Conservation (phyloP, 1,140 invertebrate species). For the Bombus turneri region DNA sequence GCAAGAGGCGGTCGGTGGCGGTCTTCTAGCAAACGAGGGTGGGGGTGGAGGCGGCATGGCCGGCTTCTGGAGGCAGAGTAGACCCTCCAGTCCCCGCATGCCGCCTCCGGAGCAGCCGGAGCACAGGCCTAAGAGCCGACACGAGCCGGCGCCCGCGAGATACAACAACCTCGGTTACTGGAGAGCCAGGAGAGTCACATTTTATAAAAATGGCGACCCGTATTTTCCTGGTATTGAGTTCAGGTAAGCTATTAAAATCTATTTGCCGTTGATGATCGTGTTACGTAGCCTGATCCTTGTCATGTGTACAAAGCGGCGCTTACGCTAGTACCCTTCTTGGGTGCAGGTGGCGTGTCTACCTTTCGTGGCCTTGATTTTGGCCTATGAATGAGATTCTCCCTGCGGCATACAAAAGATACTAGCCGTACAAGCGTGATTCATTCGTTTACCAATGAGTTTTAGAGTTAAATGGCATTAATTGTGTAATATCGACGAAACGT, state of each 20-base stretch:
- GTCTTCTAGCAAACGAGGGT: constrained; percentile 82
- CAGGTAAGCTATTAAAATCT: constrained; percentile 78
- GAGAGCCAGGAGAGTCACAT: constrained; percentile 92
- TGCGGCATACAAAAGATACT: constrained; percentile 22
- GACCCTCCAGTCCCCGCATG: constrained; percentile 83
- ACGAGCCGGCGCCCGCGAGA: constrained; percentile 83
- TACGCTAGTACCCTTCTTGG: constrained; percentile 11
- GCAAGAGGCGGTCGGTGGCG: constrained; percentile 78
- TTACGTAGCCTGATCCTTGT: background rate
- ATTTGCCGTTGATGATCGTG: no score
- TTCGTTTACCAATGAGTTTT: background rate
- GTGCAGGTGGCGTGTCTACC: constrained; percentile 46
- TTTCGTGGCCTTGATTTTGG: constrained; percentile 37
- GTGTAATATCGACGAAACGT: no score
- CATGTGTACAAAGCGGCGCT: background rate
- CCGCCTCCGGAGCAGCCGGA: constrained; percentile 83
- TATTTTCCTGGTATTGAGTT: constrained; percentile 95
- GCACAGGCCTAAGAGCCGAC: constrained; percentile 81
- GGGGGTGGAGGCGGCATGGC: constrained; percentile 82
- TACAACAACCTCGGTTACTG: constrained; percentile 93
- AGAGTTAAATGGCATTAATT: background rate
- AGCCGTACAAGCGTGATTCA: background rate
- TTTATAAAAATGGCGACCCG: constrained; percentile 96
- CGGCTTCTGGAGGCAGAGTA: constrained; percentile 84
- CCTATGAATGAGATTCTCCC: constrained; percentile 44